These are phyloP conservation scores for Gerris lacustris DNA, from an alignment of 2,888 invertebrate genomes.

Conservation along the genomic window DNA sequence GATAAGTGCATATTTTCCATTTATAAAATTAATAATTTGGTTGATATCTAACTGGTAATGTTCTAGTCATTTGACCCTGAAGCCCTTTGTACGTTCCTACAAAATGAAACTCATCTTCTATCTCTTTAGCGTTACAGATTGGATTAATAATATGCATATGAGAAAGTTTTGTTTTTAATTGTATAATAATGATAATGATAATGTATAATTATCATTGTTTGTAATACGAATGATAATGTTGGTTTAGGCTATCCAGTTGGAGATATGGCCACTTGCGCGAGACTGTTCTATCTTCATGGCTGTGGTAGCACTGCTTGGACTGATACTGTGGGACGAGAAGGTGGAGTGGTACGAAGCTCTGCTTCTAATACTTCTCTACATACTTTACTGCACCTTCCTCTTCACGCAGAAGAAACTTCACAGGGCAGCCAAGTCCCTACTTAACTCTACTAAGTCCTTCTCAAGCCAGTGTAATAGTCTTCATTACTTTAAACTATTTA, in stretches of 20 bases:
- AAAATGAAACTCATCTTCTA: no score
- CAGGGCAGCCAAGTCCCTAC: slow-evolving; percentile 28
- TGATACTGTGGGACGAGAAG: slow-evolving; percentile 63
- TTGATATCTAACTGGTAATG: no score
- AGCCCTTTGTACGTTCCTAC: no score
- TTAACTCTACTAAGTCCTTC: slow-evolving; percentile 26
- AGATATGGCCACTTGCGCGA: slow-evolving; percentile 68
- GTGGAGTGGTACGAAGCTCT: slow-evolving; percentile 71
- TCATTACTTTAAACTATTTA: not conserved
- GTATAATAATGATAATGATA: no score
- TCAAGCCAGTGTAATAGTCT: slow-evolving; percentile 22
- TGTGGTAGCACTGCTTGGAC: slow-evolving; percentile 55
- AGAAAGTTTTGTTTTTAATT: no score
- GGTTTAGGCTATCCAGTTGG: slow-evolving; percentile 56
- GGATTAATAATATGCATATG: no score
- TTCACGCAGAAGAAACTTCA: slow-evolving; percentile 38
- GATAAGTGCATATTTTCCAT: no score
- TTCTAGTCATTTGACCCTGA: no score
- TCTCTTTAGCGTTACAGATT: no score
- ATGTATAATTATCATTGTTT: no score
- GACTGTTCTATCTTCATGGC: slow-evolving; percentile 66
- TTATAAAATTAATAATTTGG: no score
- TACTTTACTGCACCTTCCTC: slow-evolving; percentile 59
- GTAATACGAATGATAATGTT: no score
- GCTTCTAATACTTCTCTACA: slow-evolving; percentile 57